Conservation (phyloP, 2,888 invertebrate species). For the Prenolepis imparis region DNA sequence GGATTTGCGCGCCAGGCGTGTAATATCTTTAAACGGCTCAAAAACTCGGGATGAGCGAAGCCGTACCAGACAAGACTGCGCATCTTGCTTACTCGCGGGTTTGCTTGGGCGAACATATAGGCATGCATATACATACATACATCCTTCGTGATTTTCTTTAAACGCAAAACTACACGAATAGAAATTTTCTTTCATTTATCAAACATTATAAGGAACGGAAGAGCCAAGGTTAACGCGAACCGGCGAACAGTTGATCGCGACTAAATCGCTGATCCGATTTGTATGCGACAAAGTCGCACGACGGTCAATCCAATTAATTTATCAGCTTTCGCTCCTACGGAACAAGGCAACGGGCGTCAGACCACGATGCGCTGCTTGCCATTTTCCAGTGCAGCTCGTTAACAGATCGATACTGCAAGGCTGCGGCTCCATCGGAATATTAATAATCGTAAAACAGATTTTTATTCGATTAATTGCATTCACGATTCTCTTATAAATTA, state of each 20-base stretch:
- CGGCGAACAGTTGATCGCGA: conserved; percentile 80
- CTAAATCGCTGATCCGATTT: conserved; percentile 85
- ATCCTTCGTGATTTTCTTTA: conserved; percentile 52
- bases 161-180: conserved; percentile 69
- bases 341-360: conserved; percentile 16
- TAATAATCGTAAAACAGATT: neutral
- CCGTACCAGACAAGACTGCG: conserved; percentile 52
- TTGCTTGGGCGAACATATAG: neutral
- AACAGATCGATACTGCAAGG: neutral
- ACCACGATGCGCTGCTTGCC: conserved; percentile 3
- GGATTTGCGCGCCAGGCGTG: conserved; percentile 33
- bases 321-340: conserved; percentile 82
- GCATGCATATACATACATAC: neutral
- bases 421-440: neutral
- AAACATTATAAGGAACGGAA: conserved; percentile 61
- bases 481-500: conserved; percentile 8
- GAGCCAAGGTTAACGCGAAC: conserved; percentile 61
- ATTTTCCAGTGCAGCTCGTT: conserved; percentile 8
- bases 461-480: neutral
- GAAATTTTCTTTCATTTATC: conserved; percentile 66
- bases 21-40: conserved; percentile 50
- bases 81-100: conserved; percentile 44
- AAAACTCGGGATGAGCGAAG: conserved; percentile 24
- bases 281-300: conserved; percentile 83
- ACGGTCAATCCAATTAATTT: conserved; percentile 86